These are phyloP conservation scores for Eurytoma californica DNA, from an alignment of 2,888 invertebrate genomes.

Conservation along the genomic window DNA sequence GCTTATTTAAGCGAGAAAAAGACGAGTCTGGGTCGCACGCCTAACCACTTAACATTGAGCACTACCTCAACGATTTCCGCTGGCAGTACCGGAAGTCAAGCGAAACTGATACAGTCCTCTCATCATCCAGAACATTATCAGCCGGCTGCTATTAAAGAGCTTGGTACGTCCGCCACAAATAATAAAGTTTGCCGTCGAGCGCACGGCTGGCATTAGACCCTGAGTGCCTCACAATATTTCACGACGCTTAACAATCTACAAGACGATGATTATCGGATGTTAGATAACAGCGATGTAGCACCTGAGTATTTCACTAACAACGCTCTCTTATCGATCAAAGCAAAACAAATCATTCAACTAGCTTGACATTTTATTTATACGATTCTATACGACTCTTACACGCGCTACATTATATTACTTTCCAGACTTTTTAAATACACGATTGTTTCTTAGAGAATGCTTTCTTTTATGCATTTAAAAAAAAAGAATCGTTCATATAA, in stretches of 20 bases:
- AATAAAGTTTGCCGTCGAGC: not conserved
- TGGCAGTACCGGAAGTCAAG: slow-evolving; percentile 94
- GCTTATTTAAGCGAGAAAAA: slow-evolving; percentile 77
- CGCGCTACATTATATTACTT: too few relatives aligned
- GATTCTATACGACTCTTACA: too few relatives aligned
- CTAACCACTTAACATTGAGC: slow-evolving; percentile 93
- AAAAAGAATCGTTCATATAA: too few relatives aligned
- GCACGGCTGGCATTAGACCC: not conserved
- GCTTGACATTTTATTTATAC: not conserved
- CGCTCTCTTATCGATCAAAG: not conserved
- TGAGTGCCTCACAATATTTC: not conserved
- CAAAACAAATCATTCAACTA: not conserved
- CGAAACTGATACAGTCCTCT: slow-evolving; percentile 94
- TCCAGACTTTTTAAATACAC: too few relatives aligned
- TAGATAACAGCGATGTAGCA: too few relatives aligned
- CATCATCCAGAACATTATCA: slow-evolving; percentile 95
- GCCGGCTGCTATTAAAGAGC: slow-evolving; percentile 90
- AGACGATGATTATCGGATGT: too few relatives aligned
- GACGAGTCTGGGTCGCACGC: slow-evolving; percentile 89
- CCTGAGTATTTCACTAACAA: not conserved
- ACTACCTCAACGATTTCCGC: slow-evolving; percentile 95
- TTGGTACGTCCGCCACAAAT: slow-evolving; percentile 82
- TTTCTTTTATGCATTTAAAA: too few relatives aligned
- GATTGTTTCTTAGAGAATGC: too few relatives aligned
- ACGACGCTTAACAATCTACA: too few relatives aligned